Conservation (phyloP, 1,140 invertebrate species). For the Lycorma delicatula region DNA sequence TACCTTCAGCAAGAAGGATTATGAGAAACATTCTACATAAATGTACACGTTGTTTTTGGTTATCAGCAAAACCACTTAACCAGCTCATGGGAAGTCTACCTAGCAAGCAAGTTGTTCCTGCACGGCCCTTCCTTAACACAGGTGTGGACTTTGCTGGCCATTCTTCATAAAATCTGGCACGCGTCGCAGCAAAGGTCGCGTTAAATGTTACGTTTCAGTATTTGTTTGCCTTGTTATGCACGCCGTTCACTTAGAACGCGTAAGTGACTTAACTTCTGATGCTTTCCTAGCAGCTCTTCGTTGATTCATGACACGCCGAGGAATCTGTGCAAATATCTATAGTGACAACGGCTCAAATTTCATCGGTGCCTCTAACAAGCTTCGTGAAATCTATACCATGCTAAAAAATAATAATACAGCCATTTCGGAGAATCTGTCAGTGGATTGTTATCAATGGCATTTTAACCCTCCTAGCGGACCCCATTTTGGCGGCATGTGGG, state of each 20-base stretch:
- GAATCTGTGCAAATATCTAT: conserved; percentile 31
- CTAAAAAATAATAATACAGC: not conserved
- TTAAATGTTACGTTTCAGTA: conserved; percentile 38
- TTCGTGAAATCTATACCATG: conserved; percentile 9
- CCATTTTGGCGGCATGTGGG: no score
- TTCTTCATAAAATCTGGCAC: conserved; percentile 33
- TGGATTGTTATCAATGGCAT: no score
- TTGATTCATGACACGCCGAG: conserved; percentile 37
- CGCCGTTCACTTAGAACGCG: conserved; percentile 40
- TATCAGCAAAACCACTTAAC: conserved; percentile 12
- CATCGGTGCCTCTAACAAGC: conserved; percentile 24
- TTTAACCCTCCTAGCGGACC: no score
- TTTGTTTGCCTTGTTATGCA: conserved; percentile 41
- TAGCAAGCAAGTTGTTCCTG: conserved; percentile 23
- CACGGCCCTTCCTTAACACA: conserved; percentile 29
- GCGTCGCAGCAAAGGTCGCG: conserved; percentile 20
- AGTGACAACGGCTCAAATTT: conserved; percentile 39
- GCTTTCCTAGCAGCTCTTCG: conserved; percentile 35
- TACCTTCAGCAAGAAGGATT: conserved; percentile 22
- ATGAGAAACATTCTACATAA: conserved; percentile 24
- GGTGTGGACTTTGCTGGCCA: conserved; percentile 39
- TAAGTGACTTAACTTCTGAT: conserved; percentile 35
- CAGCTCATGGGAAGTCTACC: conserved; percentile 34
- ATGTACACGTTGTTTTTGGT: conserved; percentile 30
- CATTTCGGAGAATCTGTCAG: not conserved